A percentile compares a stretch with the other conserved stretches of the same genome.
Evolutionary conservation across 2,888 invertebrate species (phyloP).

Genomic region (Diaphora mendica): DNA sequence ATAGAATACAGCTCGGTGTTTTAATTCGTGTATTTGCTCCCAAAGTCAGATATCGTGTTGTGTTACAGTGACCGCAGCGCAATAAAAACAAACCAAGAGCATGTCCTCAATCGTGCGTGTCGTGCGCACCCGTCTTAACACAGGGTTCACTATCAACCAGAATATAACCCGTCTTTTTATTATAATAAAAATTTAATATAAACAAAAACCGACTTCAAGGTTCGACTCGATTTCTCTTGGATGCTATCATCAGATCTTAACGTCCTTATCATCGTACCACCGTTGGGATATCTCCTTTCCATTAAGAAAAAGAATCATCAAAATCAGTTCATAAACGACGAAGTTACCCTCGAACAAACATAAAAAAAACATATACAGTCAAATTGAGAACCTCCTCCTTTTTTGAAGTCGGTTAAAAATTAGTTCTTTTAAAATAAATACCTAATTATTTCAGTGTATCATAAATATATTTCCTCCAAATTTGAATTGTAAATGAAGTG

Average conservation of each 20-base stretch:
- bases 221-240: no score
- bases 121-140: conserved; percentile 60
- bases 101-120: conserved; percentile 85
- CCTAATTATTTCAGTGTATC: background rate
- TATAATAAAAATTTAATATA: no score
- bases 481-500: background rate
- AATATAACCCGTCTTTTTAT: background rate
- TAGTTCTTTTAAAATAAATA: background rate
- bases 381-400: no score
- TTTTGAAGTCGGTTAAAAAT: no score
- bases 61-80: conserved; percentile 82
- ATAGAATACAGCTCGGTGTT: conserved; percentile 26
- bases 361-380: no score
- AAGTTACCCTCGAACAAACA: no score
- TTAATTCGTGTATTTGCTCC: conserved; percentile 48
- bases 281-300: no score
- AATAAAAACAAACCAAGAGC: conserved; percentile 83
- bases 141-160: conserved; percentile 60
- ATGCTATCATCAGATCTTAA: no score
- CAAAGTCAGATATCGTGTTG: conserved; percentile 66
- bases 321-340: no score
- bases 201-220: no score
- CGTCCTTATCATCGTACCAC: no score
- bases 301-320: no score
- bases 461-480: background rate